Conservation (phyloP, 1,140 invertebrate species). For the Lerema accius region DNA sequence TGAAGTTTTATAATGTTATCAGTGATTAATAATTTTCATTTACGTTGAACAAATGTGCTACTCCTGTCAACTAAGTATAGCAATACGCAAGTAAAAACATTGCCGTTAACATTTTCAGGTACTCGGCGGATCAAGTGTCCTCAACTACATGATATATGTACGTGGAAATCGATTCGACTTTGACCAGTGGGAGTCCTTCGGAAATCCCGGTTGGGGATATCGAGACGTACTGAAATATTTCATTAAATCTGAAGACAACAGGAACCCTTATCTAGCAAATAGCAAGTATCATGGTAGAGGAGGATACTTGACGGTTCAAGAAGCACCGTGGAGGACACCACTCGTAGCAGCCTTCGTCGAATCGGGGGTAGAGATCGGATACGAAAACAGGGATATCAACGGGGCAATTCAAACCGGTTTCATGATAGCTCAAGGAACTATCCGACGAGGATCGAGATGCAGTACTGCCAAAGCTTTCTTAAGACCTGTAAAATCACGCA, state of each 20-base stretch:
- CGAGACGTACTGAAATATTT: constrained; percentile 94
- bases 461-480: constrained; percentile 96
- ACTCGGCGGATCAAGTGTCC: constrained; percentile 93
- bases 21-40: no score
- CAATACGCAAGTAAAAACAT: constrained; percentile 13
- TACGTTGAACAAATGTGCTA: background rate
- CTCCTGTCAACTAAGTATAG: background rate
- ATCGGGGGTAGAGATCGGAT: constrained; percentile 93
- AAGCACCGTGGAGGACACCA: constrained; percentile 92
- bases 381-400: constrained; percentile 94
- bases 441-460: constrained; percentile 92
- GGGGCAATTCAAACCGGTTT: constrained; percentile 92
- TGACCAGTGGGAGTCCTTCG: constrained; percentile 93
- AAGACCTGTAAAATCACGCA: constrained; percentile 88
- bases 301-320: constrained; percentile 92
- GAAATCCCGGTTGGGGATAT: constrained; percentile 95
- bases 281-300: constrained; percentile 89
- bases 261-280: constrained; percentile 90
- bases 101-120: constrained; percentile 77
- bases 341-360: constrained; percentile 92
- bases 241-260: constrained; percentile 94
- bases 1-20: no score
- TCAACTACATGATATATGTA: constrained; percentile 98
- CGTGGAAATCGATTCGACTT: constrained; percentile 93
- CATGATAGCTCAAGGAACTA: constrained; percentile 95